These are phyloP conservation scores for Hippocampus mohnikei DNA, from an alignment of 2,113 vertebrate species.

Conservation along the genomic window DNA sequence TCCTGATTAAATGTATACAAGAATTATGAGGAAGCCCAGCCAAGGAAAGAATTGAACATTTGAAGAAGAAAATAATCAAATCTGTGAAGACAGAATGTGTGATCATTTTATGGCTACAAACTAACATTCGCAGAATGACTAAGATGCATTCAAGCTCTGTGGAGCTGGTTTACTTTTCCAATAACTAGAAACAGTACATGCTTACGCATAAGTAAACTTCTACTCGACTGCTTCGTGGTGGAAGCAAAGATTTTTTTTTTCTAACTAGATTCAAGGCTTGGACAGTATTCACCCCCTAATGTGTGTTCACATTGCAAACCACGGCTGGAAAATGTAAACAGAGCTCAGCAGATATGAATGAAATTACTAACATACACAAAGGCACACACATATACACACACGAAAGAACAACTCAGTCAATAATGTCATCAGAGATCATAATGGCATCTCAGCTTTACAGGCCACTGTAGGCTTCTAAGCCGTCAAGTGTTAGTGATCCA, in stretches of 20 bases:
- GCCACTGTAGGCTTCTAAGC: conserved; percentile 17
- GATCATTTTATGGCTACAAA: too few species aligned
- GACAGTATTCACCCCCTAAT: background rate
- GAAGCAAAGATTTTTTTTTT: background rate
- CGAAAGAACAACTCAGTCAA: conserved; percentile 11
- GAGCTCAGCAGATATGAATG: background rate
- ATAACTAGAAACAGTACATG: too few species aligned
- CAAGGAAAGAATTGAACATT: background rate
- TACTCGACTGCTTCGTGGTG: background rate
- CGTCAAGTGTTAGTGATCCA: background rate
- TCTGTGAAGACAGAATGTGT: too few species aligned
- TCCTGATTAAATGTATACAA: background rate
- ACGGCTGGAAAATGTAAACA: conserved; percentile 6
- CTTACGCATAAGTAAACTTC: background rate
- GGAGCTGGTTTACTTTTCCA: too few species aligned
- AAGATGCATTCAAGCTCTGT: too few species aligned
- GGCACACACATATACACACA: background rate
- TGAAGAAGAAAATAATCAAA: background rate
- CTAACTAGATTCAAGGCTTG: background rate
- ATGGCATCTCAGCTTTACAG: conserved; percentile 22
- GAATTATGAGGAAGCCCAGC: background rate
- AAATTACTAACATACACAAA: background rate
- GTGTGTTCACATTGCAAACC: background rate
- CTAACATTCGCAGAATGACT: too few species aligned
- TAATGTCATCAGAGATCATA: conserved; percentile 24